phyloP scores from a whole-genome alignment of 2,888 invertebrate genomes.

The Meteorus cinctellus region DNA sequence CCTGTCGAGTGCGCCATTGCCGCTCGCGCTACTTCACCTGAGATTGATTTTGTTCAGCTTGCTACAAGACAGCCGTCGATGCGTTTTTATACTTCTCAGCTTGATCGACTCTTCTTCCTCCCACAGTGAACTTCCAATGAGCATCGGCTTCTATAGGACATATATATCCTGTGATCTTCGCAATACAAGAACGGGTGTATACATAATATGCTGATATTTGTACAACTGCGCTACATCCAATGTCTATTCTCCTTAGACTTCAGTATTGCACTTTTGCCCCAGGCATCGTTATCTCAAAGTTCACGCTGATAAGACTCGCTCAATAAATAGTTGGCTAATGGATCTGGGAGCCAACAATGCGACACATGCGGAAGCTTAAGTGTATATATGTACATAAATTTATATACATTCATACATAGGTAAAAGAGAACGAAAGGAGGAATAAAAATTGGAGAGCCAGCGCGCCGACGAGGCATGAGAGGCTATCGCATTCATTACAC shows the following conservation, averaged over 20 bases:
- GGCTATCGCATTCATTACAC: constrained; percentile 66
- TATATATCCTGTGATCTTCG: constrained; percentile 11
- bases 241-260: neutral
- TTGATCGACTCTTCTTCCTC: constrained; percentile 29
- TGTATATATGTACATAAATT: constrained; percentile 7
- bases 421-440: constrained; percentile 26
- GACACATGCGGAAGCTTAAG: constrained; percentile 43
- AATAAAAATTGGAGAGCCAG: constrained; percentile 29
- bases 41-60: constrained; percentile 52
- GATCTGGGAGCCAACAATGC: constrained; percentile 46
- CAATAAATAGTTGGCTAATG: constrained; percentile 46
- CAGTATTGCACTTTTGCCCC: neutral
- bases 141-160: constrained; percentile 27
- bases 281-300: constrained; percentile 35
- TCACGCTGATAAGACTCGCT: constrained; percentile 41
- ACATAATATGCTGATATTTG: neutral
- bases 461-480: constrained; percentile 44
- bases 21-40: constrained; percentile 41
- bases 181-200: neutral
- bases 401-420: neutral
- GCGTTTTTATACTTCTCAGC: constrained; percentile 42
- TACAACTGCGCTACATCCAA: neutral
- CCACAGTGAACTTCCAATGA: neutral
- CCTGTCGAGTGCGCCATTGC: constrained; percentile 47
- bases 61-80: constrained; percentile 53